Conservation (phyloP, 2,888 invertebrate species). For the Heteromyza rotundicornis region DNA sequence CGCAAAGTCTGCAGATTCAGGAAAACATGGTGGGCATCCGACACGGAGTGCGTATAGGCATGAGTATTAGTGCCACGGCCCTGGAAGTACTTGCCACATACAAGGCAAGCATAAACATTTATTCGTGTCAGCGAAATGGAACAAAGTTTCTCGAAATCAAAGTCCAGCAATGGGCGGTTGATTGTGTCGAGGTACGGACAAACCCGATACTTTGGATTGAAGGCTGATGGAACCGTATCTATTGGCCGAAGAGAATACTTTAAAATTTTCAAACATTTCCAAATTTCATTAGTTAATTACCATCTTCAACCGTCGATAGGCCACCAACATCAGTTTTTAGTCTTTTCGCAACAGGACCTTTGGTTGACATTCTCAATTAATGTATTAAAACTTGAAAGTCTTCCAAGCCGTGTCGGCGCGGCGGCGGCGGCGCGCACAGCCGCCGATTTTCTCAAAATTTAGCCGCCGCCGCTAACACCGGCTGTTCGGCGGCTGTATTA, state of each 20-base stretch:
- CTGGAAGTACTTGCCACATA: constrained; percentile 98
- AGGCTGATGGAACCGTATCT: constrained; percentile 58
- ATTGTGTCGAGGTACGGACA: constrained; percentile 99
- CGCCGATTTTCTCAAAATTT: too few relatives aligned
- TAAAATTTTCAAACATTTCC: background rate
- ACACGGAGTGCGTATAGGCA: constrained; percentile 98
- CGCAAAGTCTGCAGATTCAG: constrained; percentile 94
- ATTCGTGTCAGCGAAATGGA: constrained; percentile 97
- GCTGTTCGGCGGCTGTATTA: too few relatives aligned
- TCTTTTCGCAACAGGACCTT: background rate
- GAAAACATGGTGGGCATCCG: constrained; percentile 97
- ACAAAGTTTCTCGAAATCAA: constrained; percentile 99
- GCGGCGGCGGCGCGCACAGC: too few relatives aligned
- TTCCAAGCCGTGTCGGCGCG: too few relatives aligned
- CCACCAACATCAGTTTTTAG: background rate
- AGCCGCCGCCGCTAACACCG: too few relatives aligned
- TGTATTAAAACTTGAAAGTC: too few relatives aligned
- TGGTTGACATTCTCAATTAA: too few relatives aligned
- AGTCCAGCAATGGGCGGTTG: constrained; percentile 94
- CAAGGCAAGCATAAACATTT: constrained; percentile 98
- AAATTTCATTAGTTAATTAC: background rate
- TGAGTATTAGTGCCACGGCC: constrained; percentile 97
- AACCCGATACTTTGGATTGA: constrained; percentile 66
- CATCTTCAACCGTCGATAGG: background rate
- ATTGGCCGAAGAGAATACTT: background rate